These are phyloP conservation scores for Vireo altiloquus DNA, from an alignment of 2,113 vertebrate species.

Conservation along the genomic window DNA sequence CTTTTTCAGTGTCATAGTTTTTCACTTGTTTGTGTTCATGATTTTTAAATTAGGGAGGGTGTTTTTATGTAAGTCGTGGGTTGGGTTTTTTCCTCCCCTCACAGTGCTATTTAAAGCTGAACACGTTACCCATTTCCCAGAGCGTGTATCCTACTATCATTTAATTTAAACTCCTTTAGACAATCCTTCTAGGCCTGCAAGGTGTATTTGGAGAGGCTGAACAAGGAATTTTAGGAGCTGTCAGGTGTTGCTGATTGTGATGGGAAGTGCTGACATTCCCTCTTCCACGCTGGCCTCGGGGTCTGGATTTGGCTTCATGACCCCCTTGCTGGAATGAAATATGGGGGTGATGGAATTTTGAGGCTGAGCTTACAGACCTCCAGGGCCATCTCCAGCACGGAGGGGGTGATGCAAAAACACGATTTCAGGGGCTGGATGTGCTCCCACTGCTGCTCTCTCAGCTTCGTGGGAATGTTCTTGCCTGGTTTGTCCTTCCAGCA, in stretches of 20 bases:
- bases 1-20: slow-evolving; percentile 11
- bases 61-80: not conserved
- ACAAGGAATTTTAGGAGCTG: not conserved
- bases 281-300: not conserved
- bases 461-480: not conserved
- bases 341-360: not conserved
- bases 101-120: slow-evolving; percentile 33
- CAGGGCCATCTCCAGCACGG: not conserved
- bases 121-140: not conserved
- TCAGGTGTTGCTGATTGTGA: not conserved
- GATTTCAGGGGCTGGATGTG: not conserved
- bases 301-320: not conserved
- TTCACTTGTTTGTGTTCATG: slow-evolving; percentile 28
- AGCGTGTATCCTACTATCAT: not conserved
- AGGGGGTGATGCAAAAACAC: not conserved
- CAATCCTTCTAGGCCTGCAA: not conserved
- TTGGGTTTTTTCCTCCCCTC: not conserved
- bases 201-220: not conserved
- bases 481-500: not conserved
- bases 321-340: not conserved
- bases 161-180: not conserved
- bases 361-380: not conserved
- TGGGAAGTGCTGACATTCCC: not conserved
- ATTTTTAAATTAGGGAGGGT: slow-evolving; percentile 5
- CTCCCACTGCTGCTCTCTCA: not conserved